Percentiles rank a stretch among this genome's conserved stretches.
These are phyloP conservation scores for Cirrhinus mrigala DNA, from an alignment of 2,797 vertebrate genomes.

Conservation along the genomic window DNA sequence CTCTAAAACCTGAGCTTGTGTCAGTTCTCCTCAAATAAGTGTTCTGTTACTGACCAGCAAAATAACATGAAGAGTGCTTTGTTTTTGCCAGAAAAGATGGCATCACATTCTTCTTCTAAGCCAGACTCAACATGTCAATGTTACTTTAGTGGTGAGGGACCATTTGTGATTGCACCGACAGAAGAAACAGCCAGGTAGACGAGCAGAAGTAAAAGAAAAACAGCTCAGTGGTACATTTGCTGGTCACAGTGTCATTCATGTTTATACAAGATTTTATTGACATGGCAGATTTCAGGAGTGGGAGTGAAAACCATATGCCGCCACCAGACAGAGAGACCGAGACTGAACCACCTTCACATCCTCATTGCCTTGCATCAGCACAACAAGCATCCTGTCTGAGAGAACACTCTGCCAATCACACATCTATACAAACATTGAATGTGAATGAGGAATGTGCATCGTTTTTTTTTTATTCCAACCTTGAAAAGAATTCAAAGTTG, in stretches of 20 bases:
- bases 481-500: background rate
- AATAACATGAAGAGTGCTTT: slow-evolving; percentile 5
- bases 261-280: slow-evolving; percentile 20
- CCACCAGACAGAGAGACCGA: background rate
- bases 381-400: background rate
- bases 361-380: background rate
- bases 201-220: background rate
- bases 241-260: background rate
- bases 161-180: slow-evolving; percentile 10
- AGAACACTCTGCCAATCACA: background rate
- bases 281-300: slow-evolving; percentile 30
- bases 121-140: slow-evolving; percentile 41
- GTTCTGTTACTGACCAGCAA: slow-evolving; percentile 15
- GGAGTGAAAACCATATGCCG: slow-evolving; percentile 17
- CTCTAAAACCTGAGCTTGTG: background rate
- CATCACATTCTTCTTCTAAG: slow-evolving; percentile 1
- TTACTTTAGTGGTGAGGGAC: slow-evolving; percentile 25
- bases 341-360: background rate
- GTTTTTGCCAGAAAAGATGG: slow-evolving; percentile 32
- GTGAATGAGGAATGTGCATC: background rate
- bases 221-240: background rate
- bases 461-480: background rate
- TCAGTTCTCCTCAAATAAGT: slow-evolving; percentile 1
- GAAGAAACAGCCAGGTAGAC: background rate
- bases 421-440: background rate